Percentiles rank a stretch among this genome's conserved stretches.
phyloP scores from a whole-genome alignment of 2,888 invertebrate species.

The Melanotus villosus region DNA sequence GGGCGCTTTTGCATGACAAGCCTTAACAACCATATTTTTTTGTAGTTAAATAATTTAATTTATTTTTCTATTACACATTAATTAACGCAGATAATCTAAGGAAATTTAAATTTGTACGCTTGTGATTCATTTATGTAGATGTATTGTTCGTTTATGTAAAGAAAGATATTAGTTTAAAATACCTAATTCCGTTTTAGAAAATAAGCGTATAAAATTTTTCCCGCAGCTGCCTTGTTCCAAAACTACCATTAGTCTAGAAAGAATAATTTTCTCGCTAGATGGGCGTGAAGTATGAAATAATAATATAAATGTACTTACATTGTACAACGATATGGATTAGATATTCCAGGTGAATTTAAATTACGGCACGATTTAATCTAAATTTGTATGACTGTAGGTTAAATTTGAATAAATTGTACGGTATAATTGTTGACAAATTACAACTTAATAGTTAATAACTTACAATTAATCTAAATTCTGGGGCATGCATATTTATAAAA shows the following conservation, averaged over 20 bases:
- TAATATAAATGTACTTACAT: background rate
- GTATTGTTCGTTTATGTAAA: no score
- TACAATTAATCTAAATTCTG: slow-evolving; percentile 37
- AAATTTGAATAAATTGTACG: slow-evolving; percentile 43
- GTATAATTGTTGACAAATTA: slow-evolving; percentile 51
- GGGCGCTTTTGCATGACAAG: no score
- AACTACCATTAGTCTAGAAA: background rate
- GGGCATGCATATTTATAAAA: slow-evolving; percentile 33
- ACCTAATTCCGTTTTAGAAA: no score
- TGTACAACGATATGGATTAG: background rate
- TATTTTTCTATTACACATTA: no score
- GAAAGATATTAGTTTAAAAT: no score
- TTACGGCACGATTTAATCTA: slow-evolving; percentile 24
- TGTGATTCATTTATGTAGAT: no score
- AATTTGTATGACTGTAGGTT: slow-evolving; percentile 13
- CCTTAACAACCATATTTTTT: no score
- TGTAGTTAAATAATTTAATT: no score
- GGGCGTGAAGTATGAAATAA: slow-evolving; percentile 30
- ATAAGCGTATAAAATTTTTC: no score
- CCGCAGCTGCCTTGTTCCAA: no score
- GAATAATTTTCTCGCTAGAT: background rate
- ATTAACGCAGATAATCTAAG: no score
- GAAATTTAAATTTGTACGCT: no score
- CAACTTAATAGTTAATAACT: slow-evolving; percentile 45
- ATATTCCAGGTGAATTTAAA: slow-evolving; percentile 30